Evolutionary conservation across 1,140 invertebrate species (phyloP).

Genomic region (Brachionus rotundiformis): DNA sequence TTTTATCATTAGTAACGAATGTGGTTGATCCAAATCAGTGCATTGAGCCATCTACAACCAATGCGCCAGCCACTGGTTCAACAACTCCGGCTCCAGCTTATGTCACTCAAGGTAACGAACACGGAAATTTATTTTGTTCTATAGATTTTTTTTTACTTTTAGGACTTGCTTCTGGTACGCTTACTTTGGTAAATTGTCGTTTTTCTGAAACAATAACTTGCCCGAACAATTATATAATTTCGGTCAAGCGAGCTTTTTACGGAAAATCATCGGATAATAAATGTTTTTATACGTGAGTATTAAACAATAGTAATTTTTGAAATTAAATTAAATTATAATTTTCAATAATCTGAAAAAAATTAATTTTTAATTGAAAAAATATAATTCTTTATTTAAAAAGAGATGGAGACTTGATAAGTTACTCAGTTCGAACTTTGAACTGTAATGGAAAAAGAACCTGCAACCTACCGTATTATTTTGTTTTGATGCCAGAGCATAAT

Average conservation of each 20-base stretch:
- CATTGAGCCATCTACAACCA: neutral
- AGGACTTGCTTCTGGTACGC: constrained; percentile 36
- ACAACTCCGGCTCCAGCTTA: constrained; percentile 2
- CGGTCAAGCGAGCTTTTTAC: constrained; percentile 18
- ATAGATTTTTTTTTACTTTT: neutral
- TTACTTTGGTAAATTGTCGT: neutral
- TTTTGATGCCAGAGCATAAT: neutral
- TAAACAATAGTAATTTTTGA: neutral
- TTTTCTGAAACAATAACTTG: constrained; percentile 14
- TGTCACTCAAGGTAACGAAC: constrained; percentile 36
- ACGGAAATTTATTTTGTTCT: too few relatives aligned
- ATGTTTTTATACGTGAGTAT: constrained; percentile 44
- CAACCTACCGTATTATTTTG: constrained; percentile 4
- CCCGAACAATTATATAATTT: constrained; percentile 48
- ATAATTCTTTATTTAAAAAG: neutral
- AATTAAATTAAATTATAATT: neutral
- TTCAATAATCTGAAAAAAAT: too few relatives aligned
- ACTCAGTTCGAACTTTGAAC: constrained; percentile 19
- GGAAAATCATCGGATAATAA: constrained; percentile 23
- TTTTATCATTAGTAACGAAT: neutral
- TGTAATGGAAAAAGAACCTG: constrained; percentile 34
- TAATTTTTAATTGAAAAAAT: neutral
- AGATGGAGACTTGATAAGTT: constrained; percentile 21
- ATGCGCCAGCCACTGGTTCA: neutral
- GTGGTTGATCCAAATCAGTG: constrained; percentile 33